Percentiles rank a stretch among this genome's conserved stretches.
phyloP scores from a whole-genome alignment of 2,888 invertebrate species.

The Ptychoptera albimana region DNA sequence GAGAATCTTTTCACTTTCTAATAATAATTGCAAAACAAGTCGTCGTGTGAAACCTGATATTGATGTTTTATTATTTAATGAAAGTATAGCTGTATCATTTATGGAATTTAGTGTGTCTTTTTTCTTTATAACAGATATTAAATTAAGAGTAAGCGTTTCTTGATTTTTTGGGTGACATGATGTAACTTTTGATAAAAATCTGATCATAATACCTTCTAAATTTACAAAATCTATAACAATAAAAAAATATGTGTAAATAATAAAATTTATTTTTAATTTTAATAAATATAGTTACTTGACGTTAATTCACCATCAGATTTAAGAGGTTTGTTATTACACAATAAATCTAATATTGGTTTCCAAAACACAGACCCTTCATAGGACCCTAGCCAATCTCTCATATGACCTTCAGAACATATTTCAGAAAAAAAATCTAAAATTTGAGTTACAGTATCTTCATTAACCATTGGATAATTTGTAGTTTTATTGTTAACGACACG shows the following conservation, averaged over 20 bases:
- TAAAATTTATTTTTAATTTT: neutral
- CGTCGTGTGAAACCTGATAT: conserved; percentile 81
- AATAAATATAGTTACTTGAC: neutral
- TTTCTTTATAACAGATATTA: conserved; percentile 31
- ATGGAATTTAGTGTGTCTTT: conserved; percentile 5
- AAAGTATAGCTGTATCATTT: conserved; percentile 11
- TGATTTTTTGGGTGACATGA: conserved; percentile 76
- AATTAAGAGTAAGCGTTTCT: conserved; percentile 59
- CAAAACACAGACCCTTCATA: conserved; percentile 70
- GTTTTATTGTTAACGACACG: conserved; percentile 12
- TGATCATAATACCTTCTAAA: conserved; percentile 61
- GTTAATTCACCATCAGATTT: conserved; percentile 7
- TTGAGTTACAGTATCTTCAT: conserved; percentile 41
- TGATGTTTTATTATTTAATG: conserved; percentile 13
- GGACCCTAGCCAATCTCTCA: conserved; percentile 79
- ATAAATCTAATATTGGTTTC: conserved; percentile 60
- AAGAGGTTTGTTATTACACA: conserved; percentile 44
- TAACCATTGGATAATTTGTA: conserved; percentile 32
- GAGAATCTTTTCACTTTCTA: conserved; percentile 71
- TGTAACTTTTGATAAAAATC: conserved; percentile 68
- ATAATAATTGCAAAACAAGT: conserved; percentile 65
- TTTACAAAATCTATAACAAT: conserved; percentile 31
- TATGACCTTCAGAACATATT: conserved; percentile 60
- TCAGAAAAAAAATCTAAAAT: conserved; percentile 70
- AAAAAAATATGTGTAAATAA: conserved; percentile 1